Percentiles rank a stretch among this genome's conserved stretches.
phyloP scores from a whole-genome alignment of 2,888 invertebrate genomes.

The Nycteola revayana region DNA sequence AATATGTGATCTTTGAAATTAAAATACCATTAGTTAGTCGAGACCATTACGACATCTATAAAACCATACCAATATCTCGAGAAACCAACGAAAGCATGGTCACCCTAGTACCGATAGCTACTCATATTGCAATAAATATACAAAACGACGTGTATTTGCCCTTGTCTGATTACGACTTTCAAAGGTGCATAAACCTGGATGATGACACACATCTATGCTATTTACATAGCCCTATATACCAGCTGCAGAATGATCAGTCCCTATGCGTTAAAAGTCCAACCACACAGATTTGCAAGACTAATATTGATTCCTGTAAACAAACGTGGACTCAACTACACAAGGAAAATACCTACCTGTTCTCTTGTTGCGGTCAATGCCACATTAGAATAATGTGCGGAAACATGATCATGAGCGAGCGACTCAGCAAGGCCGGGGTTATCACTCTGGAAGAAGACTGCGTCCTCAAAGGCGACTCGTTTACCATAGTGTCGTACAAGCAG shows the following conservation, averaged over 20 bases:
- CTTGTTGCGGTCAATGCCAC: background rate
- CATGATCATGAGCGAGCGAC: background rate
- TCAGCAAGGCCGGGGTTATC: background rate
- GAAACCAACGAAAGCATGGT: no score
- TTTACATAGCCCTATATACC: background rate
- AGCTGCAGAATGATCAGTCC: background rate
- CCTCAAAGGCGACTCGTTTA: background rate
- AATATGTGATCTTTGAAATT: no score
- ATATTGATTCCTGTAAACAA: background rate
- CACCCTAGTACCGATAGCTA: no score
- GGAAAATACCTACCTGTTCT: background rate
- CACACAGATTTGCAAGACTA: background rate
- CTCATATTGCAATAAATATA: no score
- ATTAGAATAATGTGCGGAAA: background rate
- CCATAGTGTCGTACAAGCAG: no score
- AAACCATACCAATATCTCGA: no score
- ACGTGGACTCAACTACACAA: background rate
- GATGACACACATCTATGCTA: background rate
- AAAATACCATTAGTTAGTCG: no score
- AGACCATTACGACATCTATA: no score
- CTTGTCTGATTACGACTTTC: no score
- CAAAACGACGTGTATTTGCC: no score
- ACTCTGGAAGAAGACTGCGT: background rate
- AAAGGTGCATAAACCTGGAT: no score
- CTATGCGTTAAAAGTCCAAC: background rate